Evolutionary conservation across 2,797 vertebrate species (phyloP), one percentile per base, ranked within the genome.

Genomic region (Crocodylus rhombifer): DNA sequence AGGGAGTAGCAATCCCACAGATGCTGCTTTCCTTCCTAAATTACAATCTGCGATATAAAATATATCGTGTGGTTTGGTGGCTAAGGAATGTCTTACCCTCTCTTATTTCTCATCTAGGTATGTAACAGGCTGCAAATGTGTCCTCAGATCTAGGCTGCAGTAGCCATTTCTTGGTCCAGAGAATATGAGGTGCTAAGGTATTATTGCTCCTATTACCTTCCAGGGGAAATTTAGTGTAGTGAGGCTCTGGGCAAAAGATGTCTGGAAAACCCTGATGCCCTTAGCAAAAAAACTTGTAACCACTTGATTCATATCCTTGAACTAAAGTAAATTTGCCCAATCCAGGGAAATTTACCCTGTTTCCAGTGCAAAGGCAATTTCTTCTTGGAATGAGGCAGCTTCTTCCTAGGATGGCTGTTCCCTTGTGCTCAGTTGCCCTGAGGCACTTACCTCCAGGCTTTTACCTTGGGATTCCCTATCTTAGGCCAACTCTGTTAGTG

Each of bases 351-450:
- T 92, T 69, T 6, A 86, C 79, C 67, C 51, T 0, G 0, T 9
- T 90, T 94, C 88, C 88, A 51, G 42, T 51, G 42, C 42, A 90
- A 91, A 60, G 84, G 77, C 81, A 81, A 61, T 75, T 86, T 94
- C 91, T 91, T 87, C 73, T 90, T 92, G 28, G 88, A 93, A 87
- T 88, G 92, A 82, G 69, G 90, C 57, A 82, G 14, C 91, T 93
- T 93, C 88, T 92, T 93, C 91, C 92, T 91, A 80, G 87, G 91
- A 91, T 62, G 10, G 25, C 91, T 62, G 26, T 89, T 93, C n/a
- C 2, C 86, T 73, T 91, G 85, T 23, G 88, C 90, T 61, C 80
- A 76, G 82, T 42, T 96, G 87, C 73, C 91, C 4, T 87, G 93
- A 92, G 78, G 61, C 71, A 91, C 36, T 84, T 85, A 74, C 42